Evolutionary conservation across 1,140 invertebrate genomes (phyloP).

Genomic region (Forficula auricularia): DNA sequence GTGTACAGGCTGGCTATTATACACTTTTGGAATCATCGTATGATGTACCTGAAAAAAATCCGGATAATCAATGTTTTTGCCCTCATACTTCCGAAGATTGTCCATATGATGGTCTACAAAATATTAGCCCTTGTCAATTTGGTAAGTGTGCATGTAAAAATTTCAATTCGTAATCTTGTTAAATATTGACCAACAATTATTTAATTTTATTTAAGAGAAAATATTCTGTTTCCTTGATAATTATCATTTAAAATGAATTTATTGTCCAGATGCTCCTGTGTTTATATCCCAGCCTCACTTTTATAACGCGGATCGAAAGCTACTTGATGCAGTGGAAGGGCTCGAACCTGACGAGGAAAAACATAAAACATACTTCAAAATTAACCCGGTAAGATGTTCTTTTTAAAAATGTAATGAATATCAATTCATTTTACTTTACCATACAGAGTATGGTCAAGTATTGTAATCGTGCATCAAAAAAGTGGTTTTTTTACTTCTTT

Average conservation of each 20-base stretch:
- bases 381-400: constrained; percentile 55
- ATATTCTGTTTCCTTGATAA: too few relatives aligned
- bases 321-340: constrained; percentile 52
- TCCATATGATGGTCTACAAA: constrained; percentile 55
- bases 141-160: constrained; percentile 39
- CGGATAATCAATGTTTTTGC: constrained; percentile 69
- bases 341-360: constrained; percentile 47
- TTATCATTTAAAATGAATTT: constrained; percentile 2
- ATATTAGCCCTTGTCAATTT: constrained; percentile 72
- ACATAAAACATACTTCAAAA: constrained; percentile 65
- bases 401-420: too few relatives aligned
- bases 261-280: constrained; percentile 57
- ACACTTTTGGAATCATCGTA: constrained; percentile 51
- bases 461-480: too few relatives aligned
- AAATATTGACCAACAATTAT: too few relatives aligned
- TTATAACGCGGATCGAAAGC: constrained; percentile 55
- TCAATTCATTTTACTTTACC: too few relatives aligned
- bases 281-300: constrained; percentile 80
- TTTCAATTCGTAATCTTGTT: constrained; percentile 7
- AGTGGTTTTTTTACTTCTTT: too few relatives aligned
- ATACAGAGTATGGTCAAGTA: too few relatives aligned
- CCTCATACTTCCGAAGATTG: constrained; percentile 42
- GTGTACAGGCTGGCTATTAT: constrained; percentile 50
- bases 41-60: constrained; percentile 40
- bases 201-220: too few relatives aligned